phyloP scores from a whole-genome alignment of 1,140 invertebrate species.

The Akabosia matsudoensis region DNA sequence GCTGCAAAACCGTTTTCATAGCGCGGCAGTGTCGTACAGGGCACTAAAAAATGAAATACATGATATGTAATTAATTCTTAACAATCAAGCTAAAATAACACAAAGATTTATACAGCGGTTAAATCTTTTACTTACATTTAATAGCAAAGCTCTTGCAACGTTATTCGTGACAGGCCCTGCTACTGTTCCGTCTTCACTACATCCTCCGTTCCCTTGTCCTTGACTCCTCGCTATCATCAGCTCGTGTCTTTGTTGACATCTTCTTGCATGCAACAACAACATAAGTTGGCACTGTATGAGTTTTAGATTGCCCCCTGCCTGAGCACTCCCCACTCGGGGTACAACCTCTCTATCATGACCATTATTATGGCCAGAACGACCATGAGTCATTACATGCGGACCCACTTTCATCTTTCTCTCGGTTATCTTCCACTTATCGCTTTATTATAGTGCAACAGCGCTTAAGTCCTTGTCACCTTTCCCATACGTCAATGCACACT shows the following conservation, averaged over 20 bases:
- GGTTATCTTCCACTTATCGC: neutral
- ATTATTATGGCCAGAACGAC: neutral
- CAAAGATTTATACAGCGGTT: neutral
- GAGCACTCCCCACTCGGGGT: neutral
- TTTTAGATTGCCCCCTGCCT: slow-evolving; percentile 6
- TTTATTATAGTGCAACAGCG: neutral
- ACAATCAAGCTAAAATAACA: neutral
- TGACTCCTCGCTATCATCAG: neutral
- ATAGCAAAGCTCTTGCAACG: neutral
- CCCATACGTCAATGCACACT: neutral
- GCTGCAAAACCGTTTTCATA: slow-evolving; percentile 26
- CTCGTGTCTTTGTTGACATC: slow-evolving; percentile 3
- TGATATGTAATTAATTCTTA: neutral
- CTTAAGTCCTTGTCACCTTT: neutral
- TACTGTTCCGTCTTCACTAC: neutral
- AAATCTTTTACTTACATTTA: neutral
- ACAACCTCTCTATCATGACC: neutral
- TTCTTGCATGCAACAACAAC: neutral
- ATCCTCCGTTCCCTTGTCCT: neutral
- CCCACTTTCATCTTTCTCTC: neutral
- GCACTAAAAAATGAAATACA: slow-evolving; percentile 8
- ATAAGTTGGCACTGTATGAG: slow-evolving; percentile 10
- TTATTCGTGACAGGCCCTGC: neutral
- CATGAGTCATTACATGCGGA: slow-evolving; percentile 7
- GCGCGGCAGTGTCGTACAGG: slow-evolving; percentile 24